Conservation (phyloP, 2,888 invertebrate genomes). For the Cistogaster globosa region DNA sequence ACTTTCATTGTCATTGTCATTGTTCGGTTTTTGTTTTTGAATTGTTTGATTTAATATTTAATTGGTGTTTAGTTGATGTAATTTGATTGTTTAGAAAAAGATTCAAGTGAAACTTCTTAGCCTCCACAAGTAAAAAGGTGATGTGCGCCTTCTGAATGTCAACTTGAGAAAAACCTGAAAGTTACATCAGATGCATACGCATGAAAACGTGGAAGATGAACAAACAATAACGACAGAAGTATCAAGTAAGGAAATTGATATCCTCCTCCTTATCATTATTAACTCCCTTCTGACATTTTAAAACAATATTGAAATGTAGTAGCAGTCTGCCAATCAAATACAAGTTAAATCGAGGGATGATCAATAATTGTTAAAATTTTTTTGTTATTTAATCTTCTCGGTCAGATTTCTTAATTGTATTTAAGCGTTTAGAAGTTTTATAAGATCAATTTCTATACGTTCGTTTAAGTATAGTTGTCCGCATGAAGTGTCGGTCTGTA, state of each 20-base stretch:
- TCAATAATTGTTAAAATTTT: neutral
- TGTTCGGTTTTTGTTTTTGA: slow-evolving; percentile 33
- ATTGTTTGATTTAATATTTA: slow-evolving; percentile 66
- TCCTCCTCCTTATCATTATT: slow-evolving; percentile 15
- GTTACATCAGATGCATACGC: slow-evolving; percentile 24
- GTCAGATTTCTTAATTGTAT: no score
- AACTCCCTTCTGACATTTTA: slow-evolving; percentile 21
- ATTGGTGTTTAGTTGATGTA: slow-evolving; percentile 69
- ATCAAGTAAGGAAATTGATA: slow-evolving; percentile 33
- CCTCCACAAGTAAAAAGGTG: slow-evolving; percentile 25
- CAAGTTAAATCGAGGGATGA: slow-evolving; percentile 4
- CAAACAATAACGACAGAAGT: slow-evolving; percentile 5
- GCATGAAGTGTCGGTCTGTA: no score
- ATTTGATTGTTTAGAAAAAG: slow-evolving; percentile 53
- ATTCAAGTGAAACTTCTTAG: slow-evolving; percentile 50
- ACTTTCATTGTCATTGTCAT: slow-evolving; percentile 14
- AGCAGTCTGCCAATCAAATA: slow-evolving; percentile 14
- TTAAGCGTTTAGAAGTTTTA: no score
- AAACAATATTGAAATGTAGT: slow-evolving; percentile 38
- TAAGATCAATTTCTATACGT: no score
- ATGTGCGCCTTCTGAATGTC: slow-evolving; percentile 10
- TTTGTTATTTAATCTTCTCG: no score
- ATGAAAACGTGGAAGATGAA: neutral
- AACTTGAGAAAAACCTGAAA: slow-evolving; percentile 40
- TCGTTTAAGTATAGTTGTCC: no score